Evolutionary conservation across 2,888 invertebrate genomes (phyloP), one percentile per base, ranked within the genome.

Genomic region (Tanaodytes sp.): DNA sequence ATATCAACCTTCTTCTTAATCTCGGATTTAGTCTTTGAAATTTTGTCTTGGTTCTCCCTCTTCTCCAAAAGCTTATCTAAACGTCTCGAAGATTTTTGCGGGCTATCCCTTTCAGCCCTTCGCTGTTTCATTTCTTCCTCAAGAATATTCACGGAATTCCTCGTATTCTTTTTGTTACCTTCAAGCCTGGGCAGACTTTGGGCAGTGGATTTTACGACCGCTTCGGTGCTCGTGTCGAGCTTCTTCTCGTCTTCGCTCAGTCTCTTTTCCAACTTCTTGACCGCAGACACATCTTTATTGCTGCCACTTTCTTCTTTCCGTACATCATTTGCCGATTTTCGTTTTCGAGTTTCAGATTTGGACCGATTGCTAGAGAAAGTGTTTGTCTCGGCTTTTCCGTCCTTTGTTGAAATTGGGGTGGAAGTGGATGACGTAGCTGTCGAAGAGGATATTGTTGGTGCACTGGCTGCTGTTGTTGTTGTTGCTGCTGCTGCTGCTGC

Each of bases 71-170:
- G 79, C 73, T 88, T 88, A 73, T 90, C 90, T 46, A 90, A 78
- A 1, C 89, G 86, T 18, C 88, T 89, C 81, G 87, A 86, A 62
- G 87, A 86, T 82, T 89, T 90, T 86, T 88, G 90, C 83, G 85
- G 87, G 75, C 84, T 86, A 77, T 86, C 88, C 82, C 87, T 84
- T 83, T 86, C 86, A 52, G 83, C 83, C 59, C 84, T 81, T 31
- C 84, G 78, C 39, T 84, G 84, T 30, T 84, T 84, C 80, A 85
- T 83, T 59, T 84, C 84, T 55, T 85, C 85, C 27, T 85, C 84
- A 15, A 85, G 62, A 1, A 76, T 81, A 49, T 82, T 82, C 5
- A 81, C 75, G 2, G 79, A 78, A 52, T 79, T 81, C 15, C 79
- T 81, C 15, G 72, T 79, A 12, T 72, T 73, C 16, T 73, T 71